phyloP scores from a whole-genome alignment of 2,113 vertebrate species.

The Petrocephalus microphthalmus region DNA sequence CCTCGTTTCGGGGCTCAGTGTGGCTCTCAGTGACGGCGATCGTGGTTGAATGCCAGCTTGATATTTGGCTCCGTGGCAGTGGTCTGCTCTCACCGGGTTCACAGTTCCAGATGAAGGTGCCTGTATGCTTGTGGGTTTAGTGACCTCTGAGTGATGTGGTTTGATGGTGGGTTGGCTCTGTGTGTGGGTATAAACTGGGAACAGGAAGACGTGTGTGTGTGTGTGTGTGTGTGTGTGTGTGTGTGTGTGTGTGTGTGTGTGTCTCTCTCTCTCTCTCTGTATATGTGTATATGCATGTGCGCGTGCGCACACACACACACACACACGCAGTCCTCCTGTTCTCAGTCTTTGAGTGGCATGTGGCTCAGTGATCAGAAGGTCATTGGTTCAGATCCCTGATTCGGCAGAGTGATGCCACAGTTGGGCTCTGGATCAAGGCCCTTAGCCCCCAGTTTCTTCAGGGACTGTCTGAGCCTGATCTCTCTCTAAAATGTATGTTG shows the following conservation, averaged over 20 bases:
- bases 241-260: not conserved
- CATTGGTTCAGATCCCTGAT: not conserved
- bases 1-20: slow-evolving; percentile 9
- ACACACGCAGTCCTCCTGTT: not conserved
- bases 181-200: not conserved
- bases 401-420: not conserved
- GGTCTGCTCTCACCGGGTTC: not conserved
- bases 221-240: not conserved
- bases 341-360: not conserved
- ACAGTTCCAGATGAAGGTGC: slow-evolving; percentile 36
- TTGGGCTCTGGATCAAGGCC: not conserved
- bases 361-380: not conserved
- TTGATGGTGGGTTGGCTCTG: slow-evolving; percentile 32
- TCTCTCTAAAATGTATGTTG: not conserved
- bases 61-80: slow-evolving; percentile 32
- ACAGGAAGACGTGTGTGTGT: not conserved
- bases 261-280: no score
- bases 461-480: not conserved
- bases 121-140: slow-evolving; percentile 31
- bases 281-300: no score
- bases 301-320: not conserved
- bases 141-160: slow-evolving; percentile 41
- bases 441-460: not conserved
- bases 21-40: not conserved
- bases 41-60: slow-evolving; percentile 32